Base-by-base conservation (phyloP, 1,140 invertebrate genomes). In the Aphaenogaster floridana region DNA sequence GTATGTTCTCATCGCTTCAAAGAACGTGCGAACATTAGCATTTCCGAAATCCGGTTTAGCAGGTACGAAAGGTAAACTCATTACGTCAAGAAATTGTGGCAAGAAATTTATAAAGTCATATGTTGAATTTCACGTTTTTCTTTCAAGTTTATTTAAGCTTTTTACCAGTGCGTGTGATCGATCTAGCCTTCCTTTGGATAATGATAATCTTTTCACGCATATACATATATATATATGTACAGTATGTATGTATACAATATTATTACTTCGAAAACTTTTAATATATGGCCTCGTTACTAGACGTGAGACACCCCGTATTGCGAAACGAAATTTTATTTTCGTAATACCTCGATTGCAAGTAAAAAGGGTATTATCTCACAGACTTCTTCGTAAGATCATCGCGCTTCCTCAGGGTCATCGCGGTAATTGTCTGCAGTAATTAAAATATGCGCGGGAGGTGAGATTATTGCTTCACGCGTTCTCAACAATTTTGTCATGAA, bases 341-440 rank as follows among this genome's bases (percentile, higher is more conserved):
- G 42, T 50, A 84, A 84, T 39, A 76, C 3, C 54, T 36, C 28
- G 17, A 84, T 74, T 74, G n/a, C 54, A 84, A 76, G 21, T 84
- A 84, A 84, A 76, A 84, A 74, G 15, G 9, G 4, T 74, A 76
- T 74, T 84, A 84, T 84, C 69, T 76, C 42, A 61, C n/a, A 61
- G 57, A 39, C 7, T 39, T 45, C n/a, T 21, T 34, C 9, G 54
- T 13, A 74, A 84, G 17, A 76, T 61, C 42, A 63, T 84, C 54
- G 42, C 42, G 42, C 52, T 59, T 36, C 54, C 50, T 84, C 80
- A 84, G 42, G 80, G 80, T 76, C 69, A 63, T 84, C 54, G 69
- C 69, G 15, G 28, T 84, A 74, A 84, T 84, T 84, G 69, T 84
- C 1, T 36, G 80, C n/a, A 17, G 80, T 36, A 84, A 84, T 84